These are phyloP conservation scores for Neogale vison DNA, from an alignment of 2,113 vertebrate species.

Conservation along the genomic window DNA sequence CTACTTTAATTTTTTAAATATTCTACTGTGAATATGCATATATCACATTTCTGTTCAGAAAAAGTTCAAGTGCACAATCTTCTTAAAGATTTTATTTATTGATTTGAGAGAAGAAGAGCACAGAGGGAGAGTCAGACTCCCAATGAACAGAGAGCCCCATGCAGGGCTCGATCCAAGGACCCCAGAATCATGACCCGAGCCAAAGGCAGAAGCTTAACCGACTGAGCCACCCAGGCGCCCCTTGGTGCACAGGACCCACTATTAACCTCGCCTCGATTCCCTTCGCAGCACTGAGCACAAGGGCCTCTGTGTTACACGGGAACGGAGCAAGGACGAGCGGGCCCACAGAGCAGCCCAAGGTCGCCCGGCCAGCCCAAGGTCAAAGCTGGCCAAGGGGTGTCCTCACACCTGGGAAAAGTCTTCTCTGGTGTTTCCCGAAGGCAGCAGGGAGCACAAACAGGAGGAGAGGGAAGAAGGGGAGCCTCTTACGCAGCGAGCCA, in stretches of 20 bases:
- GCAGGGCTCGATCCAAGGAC: no score
- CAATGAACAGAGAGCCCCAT: no score
- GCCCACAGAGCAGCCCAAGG: not conserved
- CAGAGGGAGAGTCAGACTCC: no score
- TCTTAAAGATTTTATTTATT: no score
- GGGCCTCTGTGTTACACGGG: accelerated
- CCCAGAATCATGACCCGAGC: no score
- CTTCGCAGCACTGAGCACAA: accelerated
- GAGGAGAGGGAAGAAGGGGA: not conserved
- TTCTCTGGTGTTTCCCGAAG: not conserved
- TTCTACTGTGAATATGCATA: not conserved
- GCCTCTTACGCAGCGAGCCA: accelerated
- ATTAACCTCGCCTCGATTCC: not conserved
- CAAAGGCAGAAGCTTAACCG: no score
- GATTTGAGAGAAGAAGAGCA: no score
- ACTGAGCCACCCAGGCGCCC: no score
- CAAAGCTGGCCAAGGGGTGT: accelerated
- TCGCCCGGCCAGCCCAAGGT: not conserved
- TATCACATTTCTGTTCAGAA: not conserved
- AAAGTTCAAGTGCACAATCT: not conserved
- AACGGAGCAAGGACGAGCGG: not conserved
- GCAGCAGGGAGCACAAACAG: accelerated
- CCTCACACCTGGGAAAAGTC: not conserved
- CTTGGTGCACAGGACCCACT: not conserved
- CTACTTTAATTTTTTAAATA: not conserved